Evolutionary conservation across 2,888 invertebrate genomes (phyloP).

Genomic region (Zhuqinia jingwanae): DNA sequence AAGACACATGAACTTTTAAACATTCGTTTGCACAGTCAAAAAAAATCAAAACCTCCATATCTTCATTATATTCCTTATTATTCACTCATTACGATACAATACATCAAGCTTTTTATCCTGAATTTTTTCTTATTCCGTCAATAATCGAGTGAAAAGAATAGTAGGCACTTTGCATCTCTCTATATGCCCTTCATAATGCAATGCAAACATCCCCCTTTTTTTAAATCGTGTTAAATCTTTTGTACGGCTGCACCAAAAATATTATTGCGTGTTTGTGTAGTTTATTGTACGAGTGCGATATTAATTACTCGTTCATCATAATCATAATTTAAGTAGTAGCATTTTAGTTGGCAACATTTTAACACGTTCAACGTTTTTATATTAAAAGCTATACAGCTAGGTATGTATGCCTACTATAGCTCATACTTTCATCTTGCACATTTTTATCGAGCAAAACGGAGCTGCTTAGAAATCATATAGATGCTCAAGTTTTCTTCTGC

Average conservation of each 20-base stretch:
- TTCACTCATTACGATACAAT: background rate
- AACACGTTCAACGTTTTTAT: slow-evolving; percentile 4
- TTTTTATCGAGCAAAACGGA: slow-evolving; percentile 29
- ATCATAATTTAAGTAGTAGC: slow-evolving; percentile 22
- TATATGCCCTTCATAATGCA: no score
- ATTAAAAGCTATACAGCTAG: background rate
- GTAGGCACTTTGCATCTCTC: no score
- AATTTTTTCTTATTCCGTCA: background rate
- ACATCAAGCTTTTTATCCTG: no score
- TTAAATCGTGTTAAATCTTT: background rate
- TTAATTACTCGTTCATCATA: slow-evolving; percentile 2
- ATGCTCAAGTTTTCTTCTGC: slow-evolving; percentile 21
- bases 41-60: slow-evolving; percentile 23
- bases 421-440: background rate
- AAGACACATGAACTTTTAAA: background rate
- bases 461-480: slow-evolving; percentile 15
- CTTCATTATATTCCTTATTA: background rate
- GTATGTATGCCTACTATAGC: background rate
- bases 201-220: no score
- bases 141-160: background rate
- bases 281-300: background rate
- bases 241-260: background rate
- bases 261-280: background rate
- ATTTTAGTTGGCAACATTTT: slow-evolving; percentile 36
- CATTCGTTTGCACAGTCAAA: background rate